A percentile compares a stretch with the other conserved stretches of the same genome.
Evolutionary conservation across 2,113 vertebrate species (phyloP).

Genomic region (Gallinago jamesoni): DNA sequence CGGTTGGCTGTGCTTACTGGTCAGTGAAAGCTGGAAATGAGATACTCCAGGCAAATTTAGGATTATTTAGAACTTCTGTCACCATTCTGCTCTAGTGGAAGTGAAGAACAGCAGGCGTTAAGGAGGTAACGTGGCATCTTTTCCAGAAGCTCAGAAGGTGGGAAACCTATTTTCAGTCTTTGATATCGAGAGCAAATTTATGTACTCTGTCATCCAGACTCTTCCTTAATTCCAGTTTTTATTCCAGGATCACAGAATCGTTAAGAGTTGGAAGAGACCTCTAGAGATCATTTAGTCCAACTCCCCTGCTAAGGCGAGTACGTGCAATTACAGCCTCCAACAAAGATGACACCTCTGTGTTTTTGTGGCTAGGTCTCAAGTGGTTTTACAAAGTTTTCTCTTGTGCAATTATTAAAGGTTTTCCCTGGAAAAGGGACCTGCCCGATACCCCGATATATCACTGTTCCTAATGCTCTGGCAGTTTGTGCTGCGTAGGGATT

Average conservation of each 20-base stretch:
- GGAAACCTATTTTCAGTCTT: neutral
- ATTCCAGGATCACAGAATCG: neutral
- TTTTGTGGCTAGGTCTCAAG: neutral
- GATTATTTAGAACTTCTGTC: fast-evolving
- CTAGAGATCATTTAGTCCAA: too few species aligned
- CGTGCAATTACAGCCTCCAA: neutral
- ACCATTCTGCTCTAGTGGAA: neutral
- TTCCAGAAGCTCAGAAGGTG: neutral
- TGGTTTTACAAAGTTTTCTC: neutral
- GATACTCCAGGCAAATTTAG: neutral
- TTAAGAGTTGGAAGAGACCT: too few species aligned
- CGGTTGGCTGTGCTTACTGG: neutral
- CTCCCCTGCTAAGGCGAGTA: neutral
- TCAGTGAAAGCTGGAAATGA: neutral
- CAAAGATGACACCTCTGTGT: fast-evolving
- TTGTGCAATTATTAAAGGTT: neutral
- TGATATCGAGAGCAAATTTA: neutral
- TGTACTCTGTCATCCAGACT: neutral
- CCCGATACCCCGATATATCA: neutral
- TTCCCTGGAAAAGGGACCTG: neutral
- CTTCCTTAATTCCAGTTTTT: neutral
- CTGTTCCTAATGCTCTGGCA: neutral
- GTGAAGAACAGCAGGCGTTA: neutral
- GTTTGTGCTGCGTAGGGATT: neutral
- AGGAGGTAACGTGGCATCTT: neutral